phyloP scores from a whole-genome alignment of 2,113 vertebrate species.

The Carassius gibelio region DNA sequence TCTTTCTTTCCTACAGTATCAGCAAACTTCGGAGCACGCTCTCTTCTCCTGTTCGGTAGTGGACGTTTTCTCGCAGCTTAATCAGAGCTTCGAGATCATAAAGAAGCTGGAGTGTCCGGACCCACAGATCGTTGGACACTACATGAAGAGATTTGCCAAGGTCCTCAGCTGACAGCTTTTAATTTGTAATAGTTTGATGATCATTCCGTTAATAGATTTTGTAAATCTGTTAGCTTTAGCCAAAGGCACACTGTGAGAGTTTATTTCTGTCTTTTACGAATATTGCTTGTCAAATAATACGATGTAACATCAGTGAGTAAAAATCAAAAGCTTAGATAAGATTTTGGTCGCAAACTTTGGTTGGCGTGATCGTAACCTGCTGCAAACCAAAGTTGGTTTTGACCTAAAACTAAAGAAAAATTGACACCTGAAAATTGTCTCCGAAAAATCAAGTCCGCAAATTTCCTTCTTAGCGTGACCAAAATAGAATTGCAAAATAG shows the following conservation, averaged over 20 bases:
- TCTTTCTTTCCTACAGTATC: conserved; percentile 80
- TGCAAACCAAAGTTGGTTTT: background rate
- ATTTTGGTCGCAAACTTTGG: background rate
- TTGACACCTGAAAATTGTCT: background rate
- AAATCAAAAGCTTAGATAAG: too few species aligned
- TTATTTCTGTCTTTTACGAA: too few species aligned
- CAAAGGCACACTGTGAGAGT: too few species aligned
- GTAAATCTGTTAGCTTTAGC: too few species aligned
- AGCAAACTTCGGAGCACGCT: conserved; percentile 94
- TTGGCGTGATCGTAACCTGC: background rate
- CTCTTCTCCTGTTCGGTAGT: conserved; percentile 98
- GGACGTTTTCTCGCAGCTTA: conserved; percentile 98
- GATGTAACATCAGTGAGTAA: too few species aligned
- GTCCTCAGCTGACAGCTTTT: conserved; percentile 53
- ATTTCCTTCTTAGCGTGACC: too few species aligned
- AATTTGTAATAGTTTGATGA: background rate
- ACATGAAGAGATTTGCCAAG: conserved; percentile 98
- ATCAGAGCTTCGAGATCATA: conserved; percentile 99
- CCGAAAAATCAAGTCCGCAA: too few species aligned
- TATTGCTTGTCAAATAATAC: too few species aligned
- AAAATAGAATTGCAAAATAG: too few species aligned
- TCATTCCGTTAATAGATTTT: background rate
- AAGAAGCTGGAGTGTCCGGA: conserved; percentile 97
- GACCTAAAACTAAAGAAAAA: background rate
- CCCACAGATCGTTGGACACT: conserved; percentile 96